Percentiles rank a stretch among this genome's conserved stretches.
phyloP scores from a whole-genome alignment of 2,888 invertebrate genomes.

The Cactoblastis cactorum region DNA sequence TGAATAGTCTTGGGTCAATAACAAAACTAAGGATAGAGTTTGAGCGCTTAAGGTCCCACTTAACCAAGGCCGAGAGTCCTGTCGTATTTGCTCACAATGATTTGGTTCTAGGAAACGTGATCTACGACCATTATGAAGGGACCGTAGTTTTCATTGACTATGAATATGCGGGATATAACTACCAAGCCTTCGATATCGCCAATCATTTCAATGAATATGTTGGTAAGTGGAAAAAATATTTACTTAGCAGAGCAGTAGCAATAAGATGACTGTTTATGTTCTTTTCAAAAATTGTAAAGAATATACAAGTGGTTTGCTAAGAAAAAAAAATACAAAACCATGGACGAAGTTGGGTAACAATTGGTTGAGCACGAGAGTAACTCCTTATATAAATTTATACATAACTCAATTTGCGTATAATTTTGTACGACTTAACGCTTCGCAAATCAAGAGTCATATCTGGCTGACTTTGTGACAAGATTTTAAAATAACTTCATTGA shows the following conservation, averaged over 20 bases:
- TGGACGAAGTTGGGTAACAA: too few relatives aligned
- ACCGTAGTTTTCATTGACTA: conserved; percentile 96
- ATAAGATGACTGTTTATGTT: not conserved
- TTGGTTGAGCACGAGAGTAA: too few relatives aligned
- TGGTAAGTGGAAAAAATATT: conserved; percentile 79
- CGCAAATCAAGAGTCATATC: too few relatives aligned
- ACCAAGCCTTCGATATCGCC: conserved; percentile 97
- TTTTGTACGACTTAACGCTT: too few relatives aligned
- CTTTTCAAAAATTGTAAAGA: too few relatives aligned
- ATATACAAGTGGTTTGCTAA: too few relatives aligned
- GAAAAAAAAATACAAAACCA: too few relatives aligned
- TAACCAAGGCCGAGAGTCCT: conserved; percentile 84
- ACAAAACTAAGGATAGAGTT: conserved; percentile 85
- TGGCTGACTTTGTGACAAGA: too few relatives aligned
- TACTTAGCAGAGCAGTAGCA: not conserved
- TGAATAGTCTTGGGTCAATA: conserved; percentile 82
- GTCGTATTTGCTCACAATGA: conserved; percentile 98
- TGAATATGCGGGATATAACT: conserved; percentile 96
- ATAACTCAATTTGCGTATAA: too few relatives aligned
- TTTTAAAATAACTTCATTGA: not conserved
- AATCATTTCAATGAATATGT: conserved; percentile 99
- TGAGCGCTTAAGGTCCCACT: conserved; percentile 80
- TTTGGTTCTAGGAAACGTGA: conserved; percentile 95
- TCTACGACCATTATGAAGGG: conserved; percentile 85
- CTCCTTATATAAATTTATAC: too few relatives aligned